Conservation (phyloP, 2,797 vertebrate species). For the Anabacerthia variegaticeps region DNA sequence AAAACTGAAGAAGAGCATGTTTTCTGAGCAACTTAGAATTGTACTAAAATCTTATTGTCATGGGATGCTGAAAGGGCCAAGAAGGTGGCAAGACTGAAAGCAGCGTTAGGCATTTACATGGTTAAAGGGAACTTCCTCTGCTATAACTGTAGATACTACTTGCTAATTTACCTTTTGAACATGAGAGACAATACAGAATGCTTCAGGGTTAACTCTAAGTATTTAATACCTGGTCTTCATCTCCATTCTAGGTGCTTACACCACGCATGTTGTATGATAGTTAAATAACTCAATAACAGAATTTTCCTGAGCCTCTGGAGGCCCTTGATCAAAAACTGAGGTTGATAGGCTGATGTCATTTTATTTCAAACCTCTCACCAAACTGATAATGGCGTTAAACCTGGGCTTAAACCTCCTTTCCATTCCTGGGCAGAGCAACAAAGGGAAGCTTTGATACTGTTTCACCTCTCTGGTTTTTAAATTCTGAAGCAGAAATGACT, state of each 20-base stretch:
- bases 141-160: not conserved
- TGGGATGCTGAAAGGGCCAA: not conserved
- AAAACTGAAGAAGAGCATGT: not conserved
- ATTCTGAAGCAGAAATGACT: not conserved
- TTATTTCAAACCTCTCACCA: not conserved
- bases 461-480: not conserved
- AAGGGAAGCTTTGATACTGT: not conserved
- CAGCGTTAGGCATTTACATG: not conserved
- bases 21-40: not conserved
- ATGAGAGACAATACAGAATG: not conserved
- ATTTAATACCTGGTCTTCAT: not conserved
- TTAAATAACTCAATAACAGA: not conserved
- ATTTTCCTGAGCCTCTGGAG: not conserved
- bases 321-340: not conserved
- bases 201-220: not conserved
- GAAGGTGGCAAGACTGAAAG: not conserved
- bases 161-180: not conserved
- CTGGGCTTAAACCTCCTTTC: not conserved
- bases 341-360: not conserved
- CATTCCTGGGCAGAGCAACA: not conserved
- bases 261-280: fast-evolving
- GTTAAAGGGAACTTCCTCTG: not conserved
- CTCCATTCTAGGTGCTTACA: not conserved
- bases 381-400: not conserved
- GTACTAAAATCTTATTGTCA: not conserved